Percentiles rank a stretch among this genome's conserved stretches.
Evolutionary conservation across 2,113 vertebrate genomes (phyloP).

Genomic region (Microcebus murinus): DNA sequence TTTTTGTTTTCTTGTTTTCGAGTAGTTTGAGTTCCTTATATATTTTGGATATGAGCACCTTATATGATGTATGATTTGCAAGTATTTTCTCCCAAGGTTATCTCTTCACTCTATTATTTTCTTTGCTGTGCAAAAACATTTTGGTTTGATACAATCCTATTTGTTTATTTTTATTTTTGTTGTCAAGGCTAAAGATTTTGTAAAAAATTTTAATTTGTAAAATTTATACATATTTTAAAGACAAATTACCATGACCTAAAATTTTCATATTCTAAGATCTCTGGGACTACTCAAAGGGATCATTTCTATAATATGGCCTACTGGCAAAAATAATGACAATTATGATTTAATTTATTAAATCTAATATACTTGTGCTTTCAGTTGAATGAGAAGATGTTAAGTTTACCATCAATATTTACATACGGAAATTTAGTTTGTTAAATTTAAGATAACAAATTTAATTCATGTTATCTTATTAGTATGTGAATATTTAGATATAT

Average conservation of each 20-base stretch:
- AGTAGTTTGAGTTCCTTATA: not conserved
- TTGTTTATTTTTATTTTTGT: not conserved
- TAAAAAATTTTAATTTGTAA: not conserved
- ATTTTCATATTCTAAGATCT: not conserved
- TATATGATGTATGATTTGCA: not conserved
- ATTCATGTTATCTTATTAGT: not conserved
- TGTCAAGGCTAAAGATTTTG: not conserved
- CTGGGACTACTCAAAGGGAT: not conserved
- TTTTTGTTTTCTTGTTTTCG: not conserved
- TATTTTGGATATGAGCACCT: not conserved
- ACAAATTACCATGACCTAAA: not conserved
- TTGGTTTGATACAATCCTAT: not conserved
- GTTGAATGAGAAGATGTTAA: not conserved
- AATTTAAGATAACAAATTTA: not conserved
- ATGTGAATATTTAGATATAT: not conserved
- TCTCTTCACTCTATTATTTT: not conserved
- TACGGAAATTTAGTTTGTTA: conserved; percentile 21
- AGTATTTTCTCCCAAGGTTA: not conserved
- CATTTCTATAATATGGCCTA: not conserved
- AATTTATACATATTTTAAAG: not conserved
- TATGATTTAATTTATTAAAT: not conserved
- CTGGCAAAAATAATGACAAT: not conserved
- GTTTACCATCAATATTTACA: not conserved
- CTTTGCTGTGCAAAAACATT: not conserved
- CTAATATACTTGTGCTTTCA: not conserved